Conservation (phyloP, 2,888 invertebrate species). For the Tenthredo notha region DNA sequence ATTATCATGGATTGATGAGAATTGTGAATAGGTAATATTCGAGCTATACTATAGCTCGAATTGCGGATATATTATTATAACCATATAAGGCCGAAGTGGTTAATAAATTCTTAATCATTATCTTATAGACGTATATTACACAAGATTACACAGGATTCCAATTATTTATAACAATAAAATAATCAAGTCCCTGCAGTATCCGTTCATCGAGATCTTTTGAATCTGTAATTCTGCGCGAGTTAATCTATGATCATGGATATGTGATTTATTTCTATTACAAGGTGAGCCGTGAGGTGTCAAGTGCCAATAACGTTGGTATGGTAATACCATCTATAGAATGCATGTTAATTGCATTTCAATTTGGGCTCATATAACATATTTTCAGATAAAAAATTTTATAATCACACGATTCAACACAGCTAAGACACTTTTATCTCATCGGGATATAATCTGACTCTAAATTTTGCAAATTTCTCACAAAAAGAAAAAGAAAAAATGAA, state of each 20-base stretch:
- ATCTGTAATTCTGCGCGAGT: not conserved
- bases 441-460: not conserved
- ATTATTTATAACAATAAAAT: not conserved
- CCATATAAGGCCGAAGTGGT: not conserved
- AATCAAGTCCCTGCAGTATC: not conserved
- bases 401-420: not conserved
- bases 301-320: constrained; percentile 13
- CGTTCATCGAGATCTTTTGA: constrained; percentile 1
- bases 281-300: not conserved
- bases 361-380: not conserved
- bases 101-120: not conserved
- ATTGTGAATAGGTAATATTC: not conserved
- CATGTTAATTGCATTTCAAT: not conserved
- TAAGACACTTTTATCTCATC: not conserved
- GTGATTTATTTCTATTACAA: constrained; percentile 7
- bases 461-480: not conserved
- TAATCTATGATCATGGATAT: constrained; percentile 1
- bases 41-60: not conserved
- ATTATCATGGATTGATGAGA: not conserved
- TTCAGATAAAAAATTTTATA: not conserved
- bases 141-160: not conserved
- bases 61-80: not conserved
- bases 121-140: not conserved
- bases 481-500: not conserved
- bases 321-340: not conserved